Conservation (phyloP, 2,888 invertebrate species). For the Andrena camellia region DNA sequence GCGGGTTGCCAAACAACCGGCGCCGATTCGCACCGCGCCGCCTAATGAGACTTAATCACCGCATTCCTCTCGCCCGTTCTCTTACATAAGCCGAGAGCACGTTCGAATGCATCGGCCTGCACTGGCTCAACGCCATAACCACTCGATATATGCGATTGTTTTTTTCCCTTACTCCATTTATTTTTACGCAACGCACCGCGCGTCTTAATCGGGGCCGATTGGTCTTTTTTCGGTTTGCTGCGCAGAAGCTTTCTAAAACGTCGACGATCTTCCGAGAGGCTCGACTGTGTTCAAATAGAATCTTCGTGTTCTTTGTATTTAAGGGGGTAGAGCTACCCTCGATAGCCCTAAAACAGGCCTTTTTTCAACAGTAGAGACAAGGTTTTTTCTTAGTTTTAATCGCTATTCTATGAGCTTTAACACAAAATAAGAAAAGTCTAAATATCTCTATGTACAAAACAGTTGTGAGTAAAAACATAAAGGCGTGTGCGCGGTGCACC, state of each 20-base stretch:
- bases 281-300: not conserved
- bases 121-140: slow-evolving; percentile 44
- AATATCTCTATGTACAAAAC: no score
- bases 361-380: no score
- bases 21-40: slow-evolving; percentile 38
- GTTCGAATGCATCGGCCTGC: slow-evolving; percentile 19
- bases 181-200: slow-evolving; percentile 38
- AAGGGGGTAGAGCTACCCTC: no score
- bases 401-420: no score
- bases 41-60: slow-evolving; percentile 55
- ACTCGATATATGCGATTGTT: slow-evolving; percentile 22
- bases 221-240: not conserved
- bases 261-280: not conserved
- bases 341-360: no score
- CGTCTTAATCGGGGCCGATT: slow-evolving; percentile 27
- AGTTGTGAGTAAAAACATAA: no score
- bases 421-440: no score
- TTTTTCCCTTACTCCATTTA: not conserved
- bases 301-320: not conserved
- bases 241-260: not conserved
- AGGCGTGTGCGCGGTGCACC: no score
- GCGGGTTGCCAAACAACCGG: slow-evolving; percentile 44
- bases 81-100: slow-evolving; percentile 43
- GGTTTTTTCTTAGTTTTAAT: no score
- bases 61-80: slow-evolving; percentile 28